Evolutionary conservation across 2,888 invertebrate species (phyloP).

Genomic region (Harpagoxenus sublaevis): DNA sequence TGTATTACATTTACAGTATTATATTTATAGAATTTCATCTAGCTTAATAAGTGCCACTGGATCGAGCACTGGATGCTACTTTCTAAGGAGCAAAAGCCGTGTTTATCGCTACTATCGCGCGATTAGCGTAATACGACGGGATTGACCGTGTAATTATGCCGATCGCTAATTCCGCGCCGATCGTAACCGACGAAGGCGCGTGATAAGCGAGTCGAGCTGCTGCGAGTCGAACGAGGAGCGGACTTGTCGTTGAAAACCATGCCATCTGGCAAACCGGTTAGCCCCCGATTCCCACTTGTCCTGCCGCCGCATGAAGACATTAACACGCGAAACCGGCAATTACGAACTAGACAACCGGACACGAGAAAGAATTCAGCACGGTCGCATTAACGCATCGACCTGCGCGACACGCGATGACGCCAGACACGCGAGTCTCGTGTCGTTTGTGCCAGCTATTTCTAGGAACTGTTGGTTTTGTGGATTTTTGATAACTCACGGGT

Average conservation of each 20-base stretch:
- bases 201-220: conserved; percentile 31
- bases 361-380: conserved; percentile 36
- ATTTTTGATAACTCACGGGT: conserved; percentile 13
- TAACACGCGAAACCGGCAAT: conserved; percentile 81
- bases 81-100: background rate
- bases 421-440: conserved; percentile 20
- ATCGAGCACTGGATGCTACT: background rate
- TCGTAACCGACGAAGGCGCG: conserved; percentile 51
- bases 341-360: conserved; percentile 65
- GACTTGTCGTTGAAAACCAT: conserved; percentile 52
- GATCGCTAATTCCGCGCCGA: conserved; percentile 58
- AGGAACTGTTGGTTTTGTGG: conserved; percentile 32
- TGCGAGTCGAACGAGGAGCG: conserved; percentile 7
- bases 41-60: background rate
- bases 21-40: background rate
- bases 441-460: background rate
- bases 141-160: conserved; percentile 69
- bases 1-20: background rate
- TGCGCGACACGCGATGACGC: conserved; percentile 38
- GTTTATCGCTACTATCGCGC: conserved; percentile 57
- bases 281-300: conserved; percentile 53
- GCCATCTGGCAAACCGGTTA: conserved; percentile 73
- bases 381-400: conserved; percentile 18
- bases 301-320: conserved; percentile 78
- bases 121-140: conserved; percentile 55